A percentile compares a stretch with the other conserved stretches of the same genome.
Evolutionary conservation across 1,140 invertebrate species (phyloP).

Genomic region (Drosophila lowei): DNA sequence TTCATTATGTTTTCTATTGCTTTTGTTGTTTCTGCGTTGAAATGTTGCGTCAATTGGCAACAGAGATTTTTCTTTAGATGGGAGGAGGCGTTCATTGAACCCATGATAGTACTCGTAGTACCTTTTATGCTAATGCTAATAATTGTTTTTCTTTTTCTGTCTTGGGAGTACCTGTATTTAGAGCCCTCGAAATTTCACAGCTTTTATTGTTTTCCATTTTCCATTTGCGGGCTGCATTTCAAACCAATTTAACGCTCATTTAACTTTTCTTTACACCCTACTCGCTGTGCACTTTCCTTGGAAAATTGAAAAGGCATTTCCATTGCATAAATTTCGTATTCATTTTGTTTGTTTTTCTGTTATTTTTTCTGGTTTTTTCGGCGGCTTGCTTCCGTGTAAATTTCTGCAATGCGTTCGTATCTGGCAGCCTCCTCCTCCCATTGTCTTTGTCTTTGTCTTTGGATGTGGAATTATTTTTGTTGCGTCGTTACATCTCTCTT

Average conservation of each 20-base stretch:
- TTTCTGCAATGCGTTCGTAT: slow-evolving; percentile 33
- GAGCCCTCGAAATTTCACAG: slow-evolving; percentile 22
- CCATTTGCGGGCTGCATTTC: slow-evolving; percentile 17
- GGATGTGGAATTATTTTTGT: slow-evolving; percentile 31
- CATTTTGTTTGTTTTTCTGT: slow-evolving; percentile 13
- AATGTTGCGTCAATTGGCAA: slow-evolving; percentile 47
- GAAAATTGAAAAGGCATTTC: slow-evolving; percentile 47
- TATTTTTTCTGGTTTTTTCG: background rate
- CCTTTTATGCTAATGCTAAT: slow-evolving; percentile 14
- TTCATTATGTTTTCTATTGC: slow-evolving; percentile 45
- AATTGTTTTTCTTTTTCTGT: background rate
- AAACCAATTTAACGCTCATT: slow-evolving; percentile 65
- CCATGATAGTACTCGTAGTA: background rate
- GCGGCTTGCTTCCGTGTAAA: slow-evolving; percentile 43
- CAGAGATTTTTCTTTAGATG: slow-evolving; percentile 26
- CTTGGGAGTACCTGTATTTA: background rate
- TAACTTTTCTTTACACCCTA: slow-evolving; percentile 30
- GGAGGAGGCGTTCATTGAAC: slow-evolving; percentile 17
- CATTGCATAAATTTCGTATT: slow-evolving; percentile 31
- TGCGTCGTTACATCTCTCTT: background rate
- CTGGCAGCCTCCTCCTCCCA: slow-evolving; percentile 34
- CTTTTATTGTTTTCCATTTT: slow-evolving; percentile 34
- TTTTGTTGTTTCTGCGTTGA: slow-evolving; percentile 25
- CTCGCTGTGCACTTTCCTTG: slow-evolving; percentile 38
- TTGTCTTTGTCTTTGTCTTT: slow-evolving; percentile 52